Conservation (phyloP, 1,140 invertebrate species). For the Drepana arcuata region DNA sequence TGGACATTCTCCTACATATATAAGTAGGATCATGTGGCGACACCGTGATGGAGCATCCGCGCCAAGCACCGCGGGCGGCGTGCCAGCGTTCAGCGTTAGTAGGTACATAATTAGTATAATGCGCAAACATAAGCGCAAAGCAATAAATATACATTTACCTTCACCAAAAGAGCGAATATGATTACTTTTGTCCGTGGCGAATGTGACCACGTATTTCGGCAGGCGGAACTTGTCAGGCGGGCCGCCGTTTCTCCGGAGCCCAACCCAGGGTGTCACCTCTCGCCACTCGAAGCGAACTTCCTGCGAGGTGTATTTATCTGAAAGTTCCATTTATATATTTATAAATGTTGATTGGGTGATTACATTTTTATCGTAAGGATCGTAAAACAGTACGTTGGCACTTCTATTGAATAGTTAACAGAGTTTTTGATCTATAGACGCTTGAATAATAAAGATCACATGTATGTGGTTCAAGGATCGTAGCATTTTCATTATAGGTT, state of each 20-base stretch:
- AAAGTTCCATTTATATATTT: too few species aligned
- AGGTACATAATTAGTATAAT: slow-evolving; percentile 34
- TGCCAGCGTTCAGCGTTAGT: slow-evolving; percentile 35
- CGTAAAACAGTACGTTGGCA: too few species aligned
- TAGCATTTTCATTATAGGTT: too few species aligned
- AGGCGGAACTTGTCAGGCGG: slow-evolving; percentile 71
- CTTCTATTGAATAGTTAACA: too few species aligned
- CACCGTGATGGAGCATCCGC: too few species aligned
- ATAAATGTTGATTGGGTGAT: too few species aligned
- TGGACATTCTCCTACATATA: too few species aligned
- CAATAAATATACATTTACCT: slow-evolving; percentile 72
- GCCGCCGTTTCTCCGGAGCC: slow-evolving; percentile 60
- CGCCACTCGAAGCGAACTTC: slow-evolving; percentile 74
- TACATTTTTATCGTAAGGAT: too few species aligned
- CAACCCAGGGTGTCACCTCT: slow-evolving; percentile 62
- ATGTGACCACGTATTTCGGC: slow-evolving; percentile 75
- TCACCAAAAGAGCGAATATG: slow-evolving; percentile 75
- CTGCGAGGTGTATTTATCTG: slow-evolving; percentile 74
- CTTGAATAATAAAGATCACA: too few species aligned
- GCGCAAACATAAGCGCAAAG: slow-evolving; percentile 65
- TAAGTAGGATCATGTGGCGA: too few species aligned
- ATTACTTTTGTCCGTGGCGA: slow-evolving; percentile 71
- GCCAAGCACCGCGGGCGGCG: slow-evolving; percentile 32
- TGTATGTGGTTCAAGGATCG: too few species aligned
- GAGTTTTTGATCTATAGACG: too few species aligned